Evolutionary conservation across 2,797 vertebrate species (phyloP).

Genomic region (Gorsachius magnificus): DNA sequence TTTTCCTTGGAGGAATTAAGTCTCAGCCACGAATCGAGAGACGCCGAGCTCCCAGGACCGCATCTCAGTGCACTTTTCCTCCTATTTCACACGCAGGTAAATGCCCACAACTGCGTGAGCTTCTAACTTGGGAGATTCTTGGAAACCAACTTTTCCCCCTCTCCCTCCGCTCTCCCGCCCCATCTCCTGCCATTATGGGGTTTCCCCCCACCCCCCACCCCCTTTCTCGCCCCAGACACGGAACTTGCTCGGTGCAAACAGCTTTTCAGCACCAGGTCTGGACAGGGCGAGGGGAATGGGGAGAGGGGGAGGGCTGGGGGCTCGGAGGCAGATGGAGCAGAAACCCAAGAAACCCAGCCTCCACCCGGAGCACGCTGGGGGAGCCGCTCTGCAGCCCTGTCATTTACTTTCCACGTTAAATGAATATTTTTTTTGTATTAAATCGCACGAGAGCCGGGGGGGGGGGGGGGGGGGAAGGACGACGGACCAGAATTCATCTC

Average conservation of each 20-base stretch:
- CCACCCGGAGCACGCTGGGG: neutral
- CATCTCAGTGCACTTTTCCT: slow-evolving; percentile 9
- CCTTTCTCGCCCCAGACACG: neutral
- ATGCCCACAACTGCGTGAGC: slow-evolving; percentile 7
- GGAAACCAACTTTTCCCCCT: neutral
- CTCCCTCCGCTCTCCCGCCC: neutral
- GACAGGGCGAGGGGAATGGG: neutral
- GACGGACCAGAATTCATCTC: slow-evolving; percentile 19
- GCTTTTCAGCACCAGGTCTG: slow-evolving; percentile 42
- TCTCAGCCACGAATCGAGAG: neutral
- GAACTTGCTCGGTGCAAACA: neutral
- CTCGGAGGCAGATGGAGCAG: neutral
- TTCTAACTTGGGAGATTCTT: slow-evolving; percentile 15
- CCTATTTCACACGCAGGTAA: slow-evolving; percentile 27
- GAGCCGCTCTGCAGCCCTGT: neutral
- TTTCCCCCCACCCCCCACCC: too few relatives aligned
- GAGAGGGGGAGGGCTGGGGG: neutral
- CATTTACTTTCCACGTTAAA: neutral
- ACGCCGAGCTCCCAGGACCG: neutral
- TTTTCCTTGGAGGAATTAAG: neutral
- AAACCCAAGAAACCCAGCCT: neutral
- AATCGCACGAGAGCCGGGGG: neutral
- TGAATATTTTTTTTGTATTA: neutral
- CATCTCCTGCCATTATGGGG: neutral
- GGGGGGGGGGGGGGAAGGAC: neutral